These are phyloP conservation scores for Psephotus haematonotus DNA, from an alignment of 2,113 vertebrate genomes.

Conservation along the genomic window DNA sequence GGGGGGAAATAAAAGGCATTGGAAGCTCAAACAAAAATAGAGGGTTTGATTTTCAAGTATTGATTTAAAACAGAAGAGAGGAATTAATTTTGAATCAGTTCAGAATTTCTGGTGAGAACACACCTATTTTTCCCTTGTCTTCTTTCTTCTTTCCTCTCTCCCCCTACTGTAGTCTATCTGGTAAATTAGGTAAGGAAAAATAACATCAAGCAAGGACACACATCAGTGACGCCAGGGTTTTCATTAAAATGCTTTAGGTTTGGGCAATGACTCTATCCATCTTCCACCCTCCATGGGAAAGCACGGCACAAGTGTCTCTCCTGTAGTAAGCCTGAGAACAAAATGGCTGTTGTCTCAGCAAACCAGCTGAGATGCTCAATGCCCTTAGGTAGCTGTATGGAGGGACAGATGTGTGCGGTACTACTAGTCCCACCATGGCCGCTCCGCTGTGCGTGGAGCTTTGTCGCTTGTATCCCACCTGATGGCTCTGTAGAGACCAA, in stretches of 20 bases:
- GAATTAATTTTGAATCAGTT: conserved; percentile 43
- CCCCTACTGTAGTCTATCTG: neutral
- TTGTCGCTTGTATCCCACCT: neutral
- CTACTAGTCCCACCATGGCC: rapidly evolving
- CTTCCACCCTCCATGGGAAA: neutral
- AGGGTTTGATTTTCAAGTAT: conserved; percentile 33
- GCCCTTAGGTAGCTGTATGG: neutral
- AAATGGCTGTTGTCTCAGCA: neutral
- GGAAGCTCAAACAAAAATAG: neutral
- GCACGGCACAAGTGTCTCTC: neutral
- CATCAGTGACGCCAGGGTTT: conserved; percentile 21
- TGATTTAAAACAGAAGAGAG: conserved; percentile 32
- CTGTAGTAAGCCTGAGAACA: neutral
- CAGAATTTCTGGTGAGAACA: conserved; percentile 20
- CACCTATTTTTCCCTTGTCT: neutral
- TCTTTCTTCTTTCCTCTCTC: neutral
- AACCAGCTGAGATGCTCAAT: neutral
- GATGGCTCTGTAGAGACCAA: neutral
- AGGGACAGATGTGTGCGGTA: rapidly evolving
- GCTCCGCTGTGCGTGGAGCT: neutral
- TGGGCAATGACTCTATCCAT: conserved; percentile 20
- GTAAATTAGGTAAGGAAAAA: conserved; percentile 53
- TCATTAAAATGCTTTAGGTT: conserved; percentile 59
- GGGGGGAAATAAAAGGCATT: neutral
- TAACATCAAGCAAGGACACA: conserved; percentile 34